Conservation (phyloP, 2,797 vertebrate genomes). For the Gadopsis bispinosus region DNA sequence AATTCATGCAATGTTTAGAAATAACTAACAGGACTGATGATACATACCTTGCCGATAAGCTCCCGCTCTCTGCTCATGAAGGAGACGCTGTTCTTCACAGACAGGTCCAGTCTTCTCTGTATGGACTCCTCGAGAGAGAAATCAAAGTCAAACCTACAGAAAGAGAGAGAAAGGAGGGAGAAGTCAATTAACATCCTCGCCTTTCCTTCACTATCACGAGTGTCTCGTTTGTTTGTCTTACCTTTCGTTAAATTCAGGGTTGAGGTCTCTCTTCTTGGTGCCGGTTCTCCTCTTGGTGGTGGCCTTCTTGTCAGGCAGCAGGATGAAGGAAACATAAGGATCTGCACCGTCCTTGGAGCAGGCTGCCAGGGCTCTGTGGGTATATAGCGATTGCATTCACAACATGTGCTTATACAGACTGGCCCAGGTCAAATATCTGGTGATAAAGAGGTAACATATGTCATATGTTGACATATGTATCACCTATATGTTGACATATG, state of each 20-base stretch:
- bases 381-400: constrained; percentile 3
- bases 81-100: constrained; percentile 91
- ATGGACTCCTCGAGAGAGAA: constrained; percentile 88
- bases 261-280: constrained; percentile 90
- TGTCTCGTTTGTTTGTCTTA: constrained; percentile 48
- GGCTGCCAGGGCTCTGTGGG: constrained; percentile 83
- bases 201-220: rapidly evolving
- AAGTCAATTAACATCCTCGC: not conserved
- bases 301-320: constrained; percentile 92
- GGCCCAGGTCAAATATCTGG: not conserved
- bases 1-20: not conserved
- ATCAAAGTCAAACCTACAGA: constrained; percentile 91
- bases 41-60: constrained; percentile 89
- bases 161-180: not conserved
- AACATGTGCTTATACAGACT: not conserved
- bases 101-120: constrained; percentile 88
- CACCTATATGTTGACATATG: too few relatives aligned
- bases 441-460: not conserved
- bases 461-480: too few relatives aligned
- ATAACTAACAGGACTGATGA: not conserved
- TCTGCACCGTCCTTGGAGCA: constrained; percentile 90
- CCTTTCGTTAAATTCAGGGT: constrained; percentile 93
- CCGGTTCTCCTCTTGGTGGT: constrained; percentile 91
- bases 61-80: constrained; percentile 94
- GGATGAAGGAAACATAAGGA: constrained; percentile 89